Evolutionary conservation across 2,888 invertebrate genomes (phyloP).

Genomic region (Gerris lacustris): DNA sequence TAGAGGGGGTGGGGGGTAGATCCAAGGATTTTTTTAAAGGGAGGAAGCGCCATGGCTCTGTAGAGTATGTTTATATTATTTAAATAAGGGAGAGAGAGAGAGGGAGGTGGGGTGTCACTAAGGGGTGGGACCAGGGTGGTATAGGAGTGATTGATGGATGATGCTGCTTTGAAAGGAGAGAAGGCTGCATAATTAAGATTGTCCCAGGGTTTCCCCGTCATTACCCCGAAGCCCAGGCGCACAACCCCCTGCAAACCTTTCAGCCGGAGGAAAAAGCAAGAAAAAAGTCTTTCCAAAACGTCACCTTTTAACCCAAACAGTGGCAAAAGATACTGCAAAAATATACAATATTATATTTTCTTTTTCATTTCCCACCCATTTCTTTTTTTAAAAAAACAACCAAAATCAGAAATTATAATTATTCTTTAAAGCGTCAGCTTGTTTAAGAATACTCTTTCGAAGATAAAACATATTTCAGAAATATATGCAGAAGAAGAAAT

Average conservation of each 20-base stretch:
- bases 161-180: constrained; percentile 5
- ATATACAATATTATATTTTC: not conserved
- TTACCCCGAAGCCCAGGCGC: not conserved
- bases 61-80: constrained; percentile 20
- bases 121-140: not conserved
- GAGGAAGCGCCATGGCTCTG: constrained; percentile 9
- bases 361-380: not conserved
- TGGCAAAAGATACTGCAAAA: not conserved
- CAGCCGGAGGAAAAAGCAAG: not conserved
- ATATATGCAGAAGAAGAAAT: no score
- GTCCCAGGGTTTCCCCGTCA: constrained; percentile 5
- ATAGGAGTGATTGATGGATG: not conserved
- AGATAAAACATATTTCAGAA: no score
- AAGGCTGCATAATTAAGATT: constrained; percentile 5
- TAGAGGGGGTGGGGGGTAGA: constrained; percentile 14
- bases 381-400: not conserved
- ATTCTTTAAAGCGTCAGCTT: no score
- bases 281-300: no score
- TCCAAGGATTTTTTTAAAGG: constrained; percentile 18
- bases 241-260: not conserved
- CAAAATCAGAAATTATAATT: no score
- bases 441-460: no score
- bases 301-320: not conserved
- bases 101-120: not conserved
- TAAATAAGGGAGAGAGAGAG: not conserved